Conservation (phyloP, 2,888 invertebrate species). For the Eupelmus urozonus region DNA sequence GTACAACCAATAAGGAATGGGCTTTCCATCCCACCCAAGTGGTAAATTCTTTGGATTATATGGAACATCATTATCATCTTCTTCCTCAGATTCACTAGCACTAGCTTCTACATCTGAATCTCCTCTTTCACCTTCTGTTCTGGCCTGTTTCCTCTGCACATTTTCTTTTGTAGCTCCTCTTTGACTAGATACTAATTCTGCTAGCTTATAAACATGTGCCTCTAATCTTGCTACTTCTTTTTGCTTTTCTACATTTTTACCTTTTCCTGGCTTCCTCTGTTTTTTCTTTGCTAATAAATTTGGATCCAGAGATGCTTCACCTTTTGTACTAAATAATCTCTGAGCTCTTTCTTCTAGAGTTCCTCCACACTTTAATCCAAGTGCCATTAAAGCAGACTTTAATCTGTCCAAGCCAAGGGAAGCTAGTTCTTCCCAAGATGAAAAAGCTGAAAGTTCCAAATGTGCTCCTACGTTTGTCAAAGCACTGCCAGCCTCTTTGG, state of each 20-base stretch:
- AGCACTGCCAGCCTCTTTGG: conserved; percentile 96
- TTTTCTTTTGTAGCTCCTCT: conserved; percentile 96
- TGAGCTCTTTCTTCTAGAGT: conserved; percentile 98
- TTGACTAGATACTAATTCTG: conserved; percentile 90
- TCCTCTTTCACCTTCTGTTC: conserved; percentile 94
- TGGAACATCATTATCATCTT: conserved; percentile 95
- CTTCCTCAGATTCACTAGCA: conserved; percentile 88
- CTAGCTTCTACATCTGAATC: conserved; percentile 95
- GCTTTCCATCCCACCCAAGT: conserved; percentile 98
- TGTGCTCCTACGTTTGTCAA: conserved; percentile 96
- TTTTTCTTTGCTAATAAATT: conserved; percentile 94
- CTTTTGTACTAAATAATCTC: conserved; percentile 96
- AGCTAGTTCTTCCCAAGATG: conserved; percentile 97
- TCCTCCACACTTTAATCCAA: conserved; percentile 98
- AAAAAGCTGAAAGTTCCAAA: conserved; percentile 98
- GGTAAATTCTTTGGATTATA: conserved; percentile 99
- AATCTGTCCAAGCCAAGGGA: conserved; percentile 97
- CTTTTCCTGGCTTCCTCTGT: conserved; percentile 83
- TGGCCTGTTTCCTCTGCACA: conserved; percentile 97
- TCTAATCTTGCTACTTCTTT: conserved; percentile 93
- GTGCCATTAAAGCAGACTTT: conserved; percentile 97
- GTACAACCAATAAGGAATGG: conserved; percentile 98
- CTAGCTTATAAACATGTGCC: conserved; percentile 92
- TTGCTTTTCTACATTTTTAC: conserved; percentile 84
- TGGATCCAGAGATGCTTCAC: conserved; percentile 94